Evolutionary conservation across 2,888 invertebrate genomes (phyloP).

Genomic region (Lomographa bimaculata): DNA sequence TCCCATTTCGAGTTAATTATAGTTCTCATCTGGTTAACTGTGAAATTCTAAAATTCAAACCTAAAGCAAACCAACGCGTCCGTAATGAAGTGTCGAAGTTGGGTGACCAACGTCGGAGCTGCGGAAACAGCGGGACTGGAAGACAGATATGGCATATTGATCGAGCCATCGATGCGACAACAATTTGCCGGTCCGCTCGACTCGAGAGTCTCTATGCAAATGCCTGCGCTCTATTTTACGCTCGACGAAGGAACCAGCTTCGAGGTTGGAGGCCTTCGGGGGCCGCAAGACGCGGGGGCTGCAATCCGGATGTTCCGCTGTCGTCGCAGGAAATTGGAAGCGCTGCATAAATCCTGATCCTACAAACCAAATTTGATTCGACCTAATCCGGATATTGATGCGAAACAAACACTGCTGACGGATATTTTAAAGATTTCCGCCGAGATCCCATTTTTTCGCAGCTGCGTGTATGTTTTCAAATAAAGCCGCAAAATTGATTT

Average conservation of each 20-base stretch:
- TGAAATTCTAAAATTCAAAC: neutral
- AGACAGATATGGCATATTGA: conserved; percentile 69
- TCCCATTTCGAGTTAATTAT: too few relatives aligned
- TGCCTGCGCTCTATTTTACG: conserved; percentile 75
- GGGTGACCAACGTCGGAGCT: conserved; percentile 27
- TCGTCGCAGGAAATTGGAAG: conserved; percentile 82
- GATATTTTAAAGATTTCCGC: conserved; percentile 53
- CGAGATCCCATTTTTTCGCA: conserved; percentile 22
- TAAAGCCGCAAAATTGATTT: conserved; percentile 44
- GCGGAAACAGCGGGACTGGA: conserved; percentile 37
- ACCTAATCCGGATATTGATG: conserved; percentile 82
- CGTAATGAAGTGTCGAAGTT: conserved; percentile 32
- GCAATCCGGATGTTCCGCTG: conserved; percentile 76
- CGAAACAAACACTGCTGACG: conserved; percentile 68
- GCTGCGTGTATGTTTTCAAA: conserved; percentile 31
- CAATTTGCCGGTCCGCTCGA: conserved; percentile 80
- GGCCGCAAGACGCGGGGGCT: conserved; percentile 37
- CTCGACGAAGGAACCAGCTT: conserved; percentile 52
- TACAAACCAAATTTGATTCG: conserved; percentile 80
- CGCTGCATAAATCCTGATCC: conserved; percentile 81
- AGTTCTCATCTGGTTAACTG: too few relatives aligned
- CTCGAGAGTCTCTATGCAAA: conserved; percentile 77
- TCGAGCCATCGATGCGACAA: conserved; percentile 76
- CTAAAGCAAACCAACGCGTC: conserved; percentile 10
- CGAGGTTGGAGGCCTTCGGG: conserved; percentile 36